These are phyloP conservation scores for Penaeus vannamei DNA, from an alignment of 1,140 invertebrate species.

Conservation along the genomic window DNA sequence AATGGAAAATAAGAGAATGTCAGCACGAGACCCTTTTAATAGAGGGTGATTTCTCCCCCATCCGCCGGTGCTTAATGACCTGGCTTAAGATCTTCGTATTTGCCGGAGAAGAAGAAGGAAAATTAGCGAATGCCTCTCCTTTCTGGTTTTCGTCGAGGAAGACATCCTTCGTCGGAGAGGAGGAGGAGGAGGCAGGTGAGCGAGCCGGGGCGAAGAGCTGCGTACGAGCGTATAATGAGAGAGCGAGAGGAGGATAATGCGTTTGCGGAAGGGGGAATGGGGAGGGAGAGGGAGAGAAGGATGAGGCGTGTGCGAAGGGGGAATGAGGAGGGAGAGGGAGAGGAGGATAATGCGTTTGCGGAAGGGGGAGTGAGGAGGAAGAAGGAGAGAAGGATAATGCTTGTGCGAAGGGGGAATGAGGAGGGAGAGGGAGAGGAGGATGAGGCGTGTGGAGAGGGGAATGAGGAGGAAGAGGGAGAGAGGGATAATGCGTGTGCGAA, in stretches of 20 bases:
- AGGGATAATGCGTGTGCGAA: background rate
- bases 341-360: no score
- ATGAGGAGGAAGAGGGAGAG: background rate
- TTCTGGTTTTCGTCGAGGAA: no score
- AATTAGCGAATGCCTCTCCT: no score
- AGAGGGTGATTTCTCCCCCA: no score
- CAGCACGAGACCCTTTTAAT: no score
- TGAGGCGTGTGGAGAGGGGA: background rate
- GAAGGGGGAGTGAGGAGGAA: background rate
- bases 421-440: background rate
- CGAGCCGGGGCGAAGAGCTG: no score
- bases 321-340: conserved; percentile 7
- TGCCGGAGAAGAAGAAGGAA: no score
- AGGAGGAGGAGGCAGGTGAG: no score
- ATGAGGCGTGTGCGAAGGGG: conserved; percentile 8
- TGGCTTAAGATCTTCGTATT: no score
- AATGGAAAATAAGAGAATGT: no score
- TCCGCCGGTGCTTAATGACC: no score
- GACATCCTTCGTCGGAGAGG: no score
- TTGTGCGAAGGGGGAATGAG: background rate
- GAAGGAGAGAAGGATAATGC: background rate
- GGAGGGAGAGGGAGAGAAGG: background rate
- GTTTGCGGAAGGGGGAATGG: background rate
- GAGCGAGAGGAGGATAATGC: background rate
- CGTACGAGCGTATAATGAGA: background rate